Evolutionary conservation across 2,888 invertebrate genomes (phyloP).

Genomic region (Mesorhabditis belari): DNA sequence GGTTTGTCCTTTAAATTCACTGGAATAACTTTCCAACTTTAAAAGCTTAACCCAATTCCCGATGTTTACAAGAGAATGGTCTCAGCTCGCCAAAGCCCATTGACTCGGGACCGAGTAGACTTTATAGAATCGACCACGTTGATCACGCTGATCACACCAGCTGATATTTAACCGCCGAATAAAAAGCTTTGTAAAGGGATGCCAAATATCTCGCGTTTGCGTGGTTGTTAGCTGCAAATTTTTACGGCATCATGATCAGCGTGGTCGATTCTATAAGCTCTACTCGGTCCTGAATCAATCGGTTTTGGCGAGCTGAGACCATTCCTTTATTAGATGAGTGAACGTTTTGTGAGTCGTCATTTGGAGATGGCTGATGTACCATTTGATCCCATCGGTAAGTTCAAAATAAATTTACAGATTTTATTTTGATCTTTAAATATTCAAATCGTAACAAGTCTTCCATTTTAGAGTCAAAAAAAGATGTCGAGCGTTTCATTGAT

Average conservation of each 20-base stretch:
- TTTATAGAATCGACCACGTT: no score
- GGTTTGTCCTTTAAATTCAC: not conserved
- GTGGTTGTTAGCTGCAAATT: no score
- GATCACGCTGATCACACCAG: no score
- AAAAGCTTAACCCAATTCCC: no score
- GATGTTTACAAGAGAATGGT: constrained; percentile 29
- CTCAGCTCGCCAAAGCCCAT: constrained; percentile 9
- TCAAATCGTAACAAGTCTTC: no score
- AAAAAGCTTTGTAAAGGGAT: no score
- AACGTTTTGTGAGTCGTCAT: constrained; percentile 46
- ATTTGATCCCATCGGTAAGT: constrained; percentile 39
- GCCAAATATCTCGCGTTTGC: no score
- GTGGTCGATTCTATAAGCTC: no score
- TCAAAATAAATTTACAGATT: not conserved
- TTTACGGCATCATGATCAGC: no score
- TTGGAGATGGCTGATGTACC: constrained; percentile 51
- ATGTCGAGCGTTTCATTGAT: constrained; percentile 41
- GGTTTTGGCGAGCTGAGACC: constrained; percentile 12
- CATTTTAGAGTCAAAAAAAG: constrained; percentile 21
- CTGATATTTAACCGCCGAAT: no score
- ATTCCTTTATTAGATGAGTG: constrained; percentile 31
- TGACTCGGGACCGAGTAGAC: no score
- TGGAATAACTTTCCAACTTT: not conserved
- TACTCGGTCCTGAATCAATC: no score
- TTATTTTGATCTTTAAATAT: constrained; percentile 4